phyloP scores from a whole-genome alignment of 2,888 invertebrate genomes.

The Erebia aethiops region DNA sequence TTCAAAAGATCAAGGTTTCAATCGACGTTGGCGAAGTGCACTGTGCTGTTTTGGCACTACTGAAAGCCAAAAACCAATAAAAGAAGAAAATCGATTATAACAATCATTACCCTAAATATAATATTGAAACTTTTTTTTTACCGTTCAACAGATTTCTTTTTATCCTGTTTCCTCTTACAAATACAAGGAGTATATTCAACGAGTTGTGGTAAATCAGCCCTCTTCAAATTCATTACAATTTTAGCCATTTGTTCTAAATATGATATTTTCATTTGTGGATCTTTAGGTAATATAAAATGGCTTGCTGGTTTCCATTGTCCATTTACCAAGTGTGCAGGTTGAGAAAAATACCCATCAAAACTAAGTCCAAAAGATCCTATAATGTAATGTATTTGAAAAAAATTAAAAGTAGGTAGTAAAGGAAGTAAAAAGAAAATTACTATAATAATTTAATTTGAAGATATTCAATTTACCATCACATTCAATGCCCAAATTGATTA shows the following conservation, averaged over 20 bases:
- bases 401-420: constrained; percentile 4
- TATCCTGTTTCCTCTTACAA: constrained; percentile 46
- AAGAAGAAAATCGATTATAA: constrained; percentile 25
- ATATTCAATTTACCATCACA: constrained; percentile 72
- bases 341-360: constrained; percentile 81
- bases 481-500: constrained; percentile 79
- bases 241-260: constrained; percentile 66
- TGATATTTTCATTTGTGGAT: constrained; percentile 60
- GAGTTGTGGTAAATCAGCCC: constrained; percentile 57
- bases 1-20: too few species aligned
- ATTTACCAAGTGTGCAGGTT: constrained; percentile 74
- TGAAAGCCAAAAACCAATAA: too few species aligned
- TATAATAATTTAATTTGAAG: background rate
- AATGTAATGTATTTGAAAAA: too few species aligned
- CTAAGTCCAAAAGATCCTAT: constrained; percentile 81
- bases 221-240: constrained; percentile 51
- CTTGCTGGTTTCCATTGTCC: constrained; percentile 73
- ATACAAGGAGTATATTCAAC: constrained; percentile 52
- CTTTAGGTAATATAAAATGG: constrained; percentile 62
- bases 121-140: background rate
- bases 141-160: constrained; percentile 4
- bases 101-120: too few species aligned
- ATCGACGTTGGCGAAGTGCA: too few species aligned
- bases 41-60: too few species aligned
- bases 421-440: background rate